Evolutionary conservation across 1,140 invertebrate genomes (phyloP), one percentile per base, ranked within the genome.

Genomic region (Heliconius hewitsoni): DNA sequence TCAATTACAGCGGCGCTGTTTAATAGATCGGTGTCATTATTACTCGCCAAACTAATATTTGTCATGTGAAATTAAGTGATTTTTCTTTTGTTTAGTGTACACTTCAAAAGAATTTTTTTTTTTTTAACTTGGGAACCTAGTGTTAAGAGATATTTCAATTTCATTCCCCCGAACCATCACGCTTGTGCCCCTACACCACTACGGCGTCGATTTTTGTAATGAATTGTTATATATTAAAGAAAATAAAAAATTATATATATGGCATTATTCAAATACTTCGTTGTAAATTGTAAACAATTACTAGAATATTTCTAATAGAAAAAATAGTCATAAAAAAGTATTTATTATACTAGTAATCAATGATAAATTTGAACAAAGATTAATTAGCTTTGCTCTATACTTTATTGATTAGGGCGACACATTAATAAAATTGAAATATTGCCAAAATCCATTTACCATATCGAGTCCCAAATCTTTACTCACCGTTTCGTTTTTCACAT

Each of bases 11-110:
- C 13, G 71, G 8, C 71, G 37, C 71, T 72, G 8, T 19, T 72
- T 72, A 72, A 72, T 72, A 72, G 71, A 72, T 72, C 71, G 71
- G 2, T 39, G 18, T 39, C 71, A 72, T 39, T 72, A 72, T 42
- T 72, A 72, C 39, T 42, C 30, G 30, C 34, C 34, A 42, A 72
- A 72, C 71, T 42, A 72, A 72, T 72, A 72, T 72, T 72, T 72
- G 34, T 13, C 18, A 72, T 72, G 37, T 23, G 18, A 72, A 39
- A 72, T 19, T 72, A 72, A 39, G 37, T 72, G 9, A 39, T 72
- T 39, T 39, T 71, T 8, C n/a, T 27, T 16, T 30, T 23, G 9
- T 23, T 57, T 57, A 11, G 55, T 57, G 5, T 9, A 23, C n/a
- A 57, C 8, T 9, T 23, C n/a, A 23, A 57, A 23, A 57, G n/a